Evolutionary conservation across 2,113 vertebrate genomes (phyloP), one percentile per base, ranked within the genome.

Genomic region (Phalacrocorax pelagicus): DNA sequence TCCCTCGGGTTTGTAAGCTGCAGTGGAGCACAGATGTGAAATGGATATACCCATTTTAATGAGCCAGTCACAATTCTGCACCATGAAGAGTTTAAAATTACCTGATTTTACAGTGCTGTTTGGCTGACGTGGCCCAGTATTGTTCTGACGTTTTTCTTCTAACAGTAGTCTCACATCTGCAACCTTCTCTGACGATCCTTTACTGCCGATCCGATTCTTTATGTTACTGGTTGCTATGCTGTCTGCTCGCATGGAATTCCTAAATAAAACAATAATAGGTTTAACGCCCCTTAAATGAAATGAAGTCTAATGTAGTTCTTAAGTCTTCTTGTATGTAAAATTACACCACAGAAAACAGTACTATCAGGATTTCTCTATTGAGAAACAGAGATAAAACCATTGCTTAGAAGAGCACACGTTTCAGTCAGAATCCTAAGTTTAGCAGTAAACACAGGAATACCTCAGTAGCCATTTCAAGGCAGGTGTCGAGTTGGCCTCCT

Each of bases 131-230:
- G 98, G 98, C 51, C 98, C 97, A 5, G 86, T 92, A 10, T 98
- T 98, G 10, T 98, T 98, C 65, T 99, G 99, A 52, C 99, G 98
- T 87, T 99, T 99, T 96, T 99, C 99, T 97, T 99, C 99, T 95
- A 99, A 96, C 49, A 99, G 98, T 55, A 99, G 98, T 21, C 99
- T 97, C 21, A 99, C 98, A 75, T 99, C 99, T 1, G 97, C 98
- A 88, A 99, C 98, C 81, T 99, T 99, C 96, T 98, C 98, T 4
- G 98, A 89, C 1, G 97, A 63, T 20, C 98, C 96, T 97, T 99
- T 99, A 95, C 92, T 97, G 34, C 99, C 99, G 54, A 99, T 99
- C 81, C 99, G 96, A 92, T 99, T 99, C 96, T 98, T 99, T 88
- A 99, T 97, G 81, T 98, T 98, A 94, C 98, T 98, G 96, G 97